Base-by-base conservation (phyloP, 2,888 invertebrate genomes). In the Cecidostiba fungosa region DNA sequence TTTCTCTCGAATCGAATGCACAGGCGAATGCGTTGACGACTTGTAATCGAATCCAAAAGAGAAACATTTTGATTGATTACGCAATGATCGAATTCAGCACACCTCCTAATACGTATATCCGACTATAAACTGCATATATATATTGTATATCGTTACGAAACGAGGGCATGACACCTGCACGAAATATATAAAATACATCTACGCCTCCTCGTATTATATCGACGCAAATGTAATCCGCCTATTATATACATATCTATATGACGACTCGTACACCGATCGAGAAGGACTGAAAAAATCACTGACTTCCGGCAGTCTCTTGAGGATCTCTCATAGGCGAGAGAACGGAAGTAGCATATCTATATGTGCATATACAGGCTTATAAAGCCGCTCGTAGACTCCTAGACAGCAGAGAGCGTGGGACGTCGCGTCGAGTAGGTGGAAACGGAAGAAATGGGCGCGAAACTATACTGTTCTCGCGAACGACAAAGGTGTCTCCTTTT, bases 361-460 rank as follows among this genome's bases (percentile, higher is more conserved):
- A 23, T n/a, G 14, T 32, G 19, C 19, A 32, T 19, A 14, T 70
- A 70, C 36, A 70, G 16, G 36, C 70, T 39, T n/a, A 23, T 43
- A 32, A 23, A 70, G 39, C 36, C n/a, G 43, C 66, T 72, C n/a
- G 19, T 43, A 72, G 43, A 23, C 12, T 23, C 23, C 19, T 59
- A n/a, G 54, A n/a, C 54, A n/a, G 54, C 54, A 6, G n/a, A 23
- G n/a, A 36, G 72, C 77, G 77, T 77, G 59, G 77, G 77, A 23
- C 59, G 59, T 1, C n/a, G 14, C 59, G 36, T 0, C 39, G 36
- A 47, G 77, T 77, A 32, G 73, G 50, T 29, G 73, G 59, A 23
- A 66, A 50, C 54, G 54, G 70, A 72, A 83, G 77, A 77, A 83
- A 83, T 83, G 59, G 83, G 83, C 76, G 82, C 72, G 72, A 83